Evolutionary conservation across 1,140 invertebrate genomes (phyloP).

Genomic region (Dolichoris vasculosae): DNA sequence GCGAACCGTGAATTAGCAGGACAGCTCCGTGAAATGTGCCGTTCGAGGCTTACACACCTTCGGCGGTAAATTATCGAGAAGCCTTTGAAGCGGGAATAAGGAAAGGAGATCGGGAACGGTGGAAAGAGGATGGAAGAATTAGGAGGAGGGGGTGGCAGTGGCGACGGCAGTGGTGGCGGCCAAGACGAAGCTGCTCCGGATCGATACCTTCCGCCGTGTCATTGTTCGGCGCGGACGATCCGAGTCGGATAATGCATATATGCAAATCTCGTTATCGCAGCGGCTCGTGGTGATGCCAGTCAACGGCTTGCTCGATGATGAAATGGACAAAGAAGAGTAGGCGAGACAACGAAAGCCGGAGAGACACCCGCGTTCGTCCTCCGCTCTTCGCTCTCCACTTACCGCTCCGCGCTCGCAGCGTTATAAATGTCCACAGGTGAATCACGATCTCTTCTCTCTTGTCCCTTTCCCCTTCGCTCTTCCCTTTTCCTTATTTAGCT

Average conservation of each 20-base stretch:
- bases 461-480: too few relatives aligned
- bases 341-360: neutral
- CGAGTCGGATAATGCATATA: conserved; percentile 32
- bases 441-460: conserved; percentile 19
- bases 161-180: too few relatives aligned
- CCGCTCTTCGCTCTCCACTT: neutral
- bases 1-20: too few relatives aligned
- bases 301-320: conserved; percentile 15
- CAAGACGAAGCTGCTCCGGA: neutral
- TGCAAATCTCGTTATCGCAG: conserved; percentile 39
- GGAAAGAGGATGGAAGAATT: neutral
- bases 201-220: conserved; percentile 2
- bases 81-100: neutral
- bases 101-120: neutral
- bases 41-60: neutral
- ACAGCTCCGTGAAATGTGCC: too few relatives aligned
- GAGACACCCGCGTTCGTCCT: too few relatives aligned
- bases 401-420: too few relatives aligned
- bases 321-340: conserved; percentile 9
- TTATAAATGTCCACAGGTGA: conserved; percentile 34
- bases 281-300: neutral
- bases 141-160: too few relatives aligned
- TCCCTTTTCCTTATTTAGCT: neutral
- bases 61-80: conserved; percentile 1
- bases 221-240: conserved; percentile 9